Conservation (phyloP, 2,888 invertebrate species). For the Argyresthia albistria region DNA sequence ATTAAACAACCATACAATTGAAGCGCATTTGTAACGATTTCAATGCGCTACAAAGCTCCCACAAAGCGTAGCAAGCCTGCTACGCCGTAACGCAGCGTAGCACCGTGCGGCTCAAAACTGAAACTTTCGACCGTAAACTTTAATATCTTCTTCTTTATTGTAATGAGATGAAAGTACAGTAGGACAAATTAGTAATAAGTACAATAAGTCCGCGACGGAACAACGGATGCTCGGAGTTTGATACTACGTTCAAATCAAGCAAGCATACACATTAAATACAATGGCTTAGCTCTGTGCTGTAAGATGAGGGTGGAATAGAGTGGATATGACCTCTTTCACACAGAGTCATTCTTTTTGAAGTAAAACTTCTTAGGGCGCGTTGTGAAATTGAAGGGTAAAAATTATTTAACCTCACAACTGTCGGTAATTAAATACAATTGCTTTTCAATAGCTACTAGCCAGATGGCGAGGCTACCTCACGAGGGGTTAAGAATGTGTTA, state of each 20-base stretch:
- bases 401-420: no score
- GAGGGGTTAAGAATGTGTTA: no score
- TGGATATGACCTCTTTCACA: conserved; percentile 22
- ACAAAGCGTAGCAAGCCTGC: background rate
- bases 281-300: conserved; percentile 54
- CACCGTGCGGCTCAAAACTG: conserved; percentile 14
- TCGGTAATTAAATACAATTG: no score
- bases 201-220: conserved; percentile 22
- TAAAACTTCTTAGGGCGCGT: no score
- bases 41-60: no score
- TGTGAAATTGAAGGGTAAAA: no score
- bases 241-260: conserved; percentile 71
- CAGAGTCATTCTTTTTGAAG: no score
- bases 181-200: conserved; percentile 66
- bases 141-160: conserved; percentile 44
- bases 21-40: no score
- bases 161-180: conserved; percentile 33
- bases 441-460: no score
- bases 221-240: conserved; percentile 65
- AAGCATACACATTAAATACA: conserved; percentile 64
- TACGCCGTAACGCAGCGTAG: conserved; percentile 23
- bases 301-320: conserved; percentile 30
- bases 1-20: no score
- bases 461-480: no score
- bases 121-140: conserved; percentile 36